Evolutionary conservation across 2,888 invertebrate genomes (phyloP).

Genomic region (Nemotelus nigrinus): DNA sequence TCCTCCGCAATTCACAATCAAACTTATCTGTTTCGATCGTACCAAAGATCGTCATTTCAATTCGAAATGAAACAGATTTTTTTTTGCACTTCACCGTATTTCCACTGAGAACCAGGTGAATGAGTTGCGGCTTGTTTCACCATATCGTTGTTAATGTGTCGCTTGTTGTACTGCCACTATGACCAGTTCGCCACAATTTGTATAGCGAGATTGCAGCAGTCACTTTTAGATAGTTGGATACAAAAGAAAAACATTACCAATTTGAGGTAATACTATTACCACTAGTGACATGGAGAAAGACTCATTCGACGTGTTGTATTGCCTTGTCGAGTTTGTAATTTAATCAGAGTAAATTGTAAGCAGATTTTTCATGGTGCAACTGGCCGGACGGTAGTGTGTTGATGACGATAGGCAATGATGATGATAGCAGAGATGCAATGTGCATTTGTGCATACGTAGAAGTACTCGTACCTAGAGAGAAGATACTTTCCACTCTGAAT

Average conservation of each 20-base stretch:
- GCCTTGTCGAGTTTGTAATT: conserved; percentile 12
- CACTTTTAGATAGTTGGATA: not conserved
- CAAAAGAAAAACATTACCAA: not conserved
- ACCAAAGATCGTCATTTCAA: too few relatives aligned
- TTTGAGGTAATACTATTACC: not conserved
- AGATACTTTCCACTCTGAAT: conserved; percentile 51
- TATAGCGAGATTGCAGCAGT: not conserved
- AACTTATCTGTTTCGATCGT: too few relatives aligned
- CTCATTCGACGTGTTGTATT: not conserved
- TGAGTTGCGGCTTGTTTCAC: conserved; percentile 23
- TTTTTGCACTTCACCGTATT: conserved; percentile 31
- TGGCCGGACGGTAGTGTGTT: not conserved
- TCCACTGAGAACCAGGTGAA: conserved; percentile 15
- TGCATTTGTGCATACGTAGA: conserved; percentile 19
- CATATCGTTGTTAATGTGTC: not conserved
- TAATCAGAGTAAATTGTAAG: conserved; percentile 9
- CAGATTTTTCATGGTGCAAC: not conserved
- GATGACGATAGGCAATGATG: not conserved
- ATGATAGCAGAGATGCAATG: conserved; percentile 2
- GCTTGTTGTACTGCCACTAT: not conserved
- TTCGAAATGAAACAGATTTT: too few relatives aligned
- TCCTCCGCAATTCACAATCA: too few relatives aligned
- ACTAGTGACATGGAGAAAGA: conserved; percentile 3
- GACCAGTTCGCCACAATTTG: not conserved
- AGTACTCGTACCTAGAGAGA: not conserved